Conservation (phyloP, 1,140 invertebrate species). For the Physella acuta region DNA sequence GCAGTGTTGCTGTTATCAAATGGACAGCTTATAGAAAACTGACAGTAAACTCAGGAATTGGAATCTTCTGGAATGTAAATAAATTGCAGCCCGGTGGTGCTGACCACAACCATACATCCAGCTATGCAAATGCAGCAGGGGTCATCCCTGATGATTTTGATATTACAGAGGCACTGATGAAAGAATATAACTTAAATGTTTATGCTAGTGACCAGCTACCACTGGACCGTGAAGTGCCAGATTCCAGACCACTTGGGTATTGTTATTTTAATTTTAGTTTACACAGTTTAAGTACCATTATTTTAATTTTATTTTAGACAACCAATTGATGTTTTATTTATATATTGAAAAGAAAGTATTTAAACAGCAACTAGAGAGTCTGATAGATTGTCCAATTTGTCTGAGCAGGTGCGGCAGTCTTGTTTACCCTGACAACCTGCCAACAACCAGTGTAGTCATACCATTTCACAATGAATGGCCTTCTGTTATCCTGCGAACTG, state of each 20-base stretch:
- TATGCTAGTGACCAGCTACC: slow-evolving; percentile 22
- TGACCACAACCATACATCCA: no score
- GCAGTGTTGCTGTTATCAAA: no score
- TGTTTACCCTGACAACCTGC: slow-evolving; percentile 62
- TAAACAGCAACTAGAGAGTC: not conserved
- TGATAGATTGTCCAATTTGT: not conserved
- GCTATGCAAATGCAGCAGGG: no score
- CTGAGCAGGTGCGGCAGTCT: slow-evolving; percentile 32
- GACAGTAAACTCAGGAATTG: no score
- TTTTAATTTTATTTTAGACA: not conserved
- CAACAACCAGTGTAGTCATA: slow-evolving; percentile 83
- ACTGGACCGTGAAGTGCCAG: slow-evolving; percentile 25
- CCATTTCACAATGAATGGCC: slow-evolving; percentile 97
- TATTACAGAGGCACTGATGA: not conserved
- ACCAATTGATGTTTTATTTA: not conserved
- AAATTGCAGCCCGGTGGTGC: no score
- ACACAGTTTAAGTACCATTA: no score
- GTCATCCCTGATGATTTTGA: no score
- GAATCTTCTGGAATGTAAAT: no score
- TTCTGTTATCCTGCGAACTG: slow-evolving; percentile 81
- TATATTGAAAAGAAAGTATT: not conserved
- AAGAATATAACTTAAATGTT: slow-evolving; percentile 19
- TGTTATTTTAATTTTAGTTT: not conserved
- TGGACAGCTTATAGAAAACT: no score
- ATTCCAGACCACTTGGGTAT: slow-evolving; percentile 24